These are phyloP conservation scores for Bubo scandiacus DNA, from an alignment of 2,113 vertebrate genomes.

Conservation along the genomic window DNA sequence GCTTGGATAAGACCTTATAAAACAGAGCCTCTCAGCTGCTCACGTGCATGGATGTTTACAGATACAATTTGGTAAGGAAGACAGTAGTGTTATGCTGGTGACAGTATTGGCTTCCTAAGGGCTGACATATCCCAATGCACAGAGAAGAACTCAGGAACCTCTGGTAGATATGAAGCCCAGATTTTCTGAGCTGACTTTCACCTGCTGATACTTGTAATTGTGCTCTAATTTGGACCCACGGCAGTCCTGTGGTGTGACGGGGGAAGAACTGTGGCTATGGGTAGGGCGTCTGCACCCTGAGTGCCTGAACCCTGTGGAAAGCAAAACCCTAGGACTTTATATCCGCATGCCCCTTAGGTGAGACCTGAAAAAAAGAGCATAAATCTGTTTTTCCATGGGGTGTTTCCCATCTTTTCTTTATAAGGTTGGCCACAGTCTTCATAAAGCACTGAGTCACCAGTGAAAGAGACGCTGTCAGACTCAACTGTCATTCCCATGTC, in stretches of 20 bases:
- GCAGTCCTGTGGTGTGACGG: not conserved
- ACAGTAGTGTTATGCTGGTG: not conserved
- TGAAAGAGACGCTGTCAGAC: not conserved
- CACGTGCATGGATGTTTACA: not conserved
- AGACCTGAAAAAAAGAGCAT: not conserved
- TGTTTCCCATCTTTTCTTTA: not conserved
- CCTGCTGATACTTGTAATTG: not conserved
- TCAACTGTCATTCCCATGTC: not conserved
- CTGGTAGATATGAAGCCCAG: not conserved
- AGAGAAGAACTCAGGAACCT: not conserved
- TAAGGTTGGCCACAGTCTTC: not conserved
- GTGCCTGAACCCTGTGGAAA: not conserved
- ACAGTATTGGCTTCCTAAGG: not conserved
- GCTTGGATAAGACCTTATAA: not conserved
- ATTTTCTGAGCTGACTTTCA: not conserved
- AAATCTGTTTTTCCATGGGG: not conserved
- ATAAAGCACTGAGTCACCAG: not conserved
- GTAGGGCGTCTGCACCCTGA: not conserved
- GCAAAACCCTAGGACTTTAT: not conserved
- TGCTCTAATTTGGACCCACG: not conserved
- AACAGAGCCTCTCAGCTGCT: not conserved
- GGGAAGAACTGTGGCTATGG: rapidly evolving
- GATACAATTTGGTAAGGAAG: not conserved
- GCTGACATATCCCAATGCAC: not conserved
- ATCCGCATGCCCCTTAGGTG: not conserved